Percentiles rank a stretch among this genome's conserved stretches.
Conservation (phyloP, 2,888 invertebrate species). For the Lutraria lutraria region DNA sequence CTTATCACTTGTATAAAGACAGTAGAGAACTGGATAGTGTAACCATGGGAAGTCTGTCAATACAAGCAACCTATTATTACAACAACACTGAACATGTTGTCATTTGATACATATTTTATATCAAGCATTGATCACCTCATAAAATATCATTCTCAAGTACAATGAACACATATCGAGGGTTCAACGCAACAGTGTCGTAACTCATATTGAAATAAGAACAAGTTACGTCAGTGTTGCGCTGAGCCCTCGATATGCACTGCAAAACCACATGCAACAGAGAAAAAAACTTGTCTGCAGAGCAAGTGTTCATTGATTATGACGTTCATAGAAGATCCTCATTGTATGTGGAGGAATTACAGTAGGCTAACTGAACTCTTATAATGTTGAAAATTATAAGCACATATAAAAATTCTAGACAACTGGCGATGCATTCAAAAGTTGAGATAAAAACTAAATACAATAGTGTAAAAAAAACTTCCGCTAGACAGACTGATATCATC, state of each 20-base stretch:
- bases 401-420: background rate
- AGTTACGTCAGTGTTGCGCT: too few relatives aligned
- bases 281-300: too few relatives aligned
- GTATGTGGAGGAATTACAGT: background rate
- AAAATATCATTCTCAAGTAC: background rate
- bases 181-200: too few relatives aligned
- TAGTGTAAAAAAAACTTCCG: background rate
- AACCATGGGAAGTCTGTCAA: background rate
- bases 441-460: background rate
- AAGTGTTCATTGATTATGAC: too few relatives aligned
- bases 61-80: background rate
- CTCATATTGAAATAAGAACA: too few relatives aligned
- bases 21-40: background rate
- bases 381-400: background rate
- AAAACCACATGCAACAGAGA: too few relatives aligned
- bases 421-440: background rate
- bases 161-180: too few relatives aligned
- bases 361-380: background rate
- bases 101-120: conserved; percentile 15
- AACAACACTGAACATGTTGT: background rate
- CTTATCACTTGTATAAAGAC: background rate
- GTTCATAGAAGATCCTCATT: background rate
- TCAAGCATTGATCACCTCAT: background rate
- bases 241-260: too few relatives aligned
- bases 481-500: background rate